phyloP scores from a whole-genome alignment of 2,888 invertebrate species.

The Linnaemya vulpina region DNA sequence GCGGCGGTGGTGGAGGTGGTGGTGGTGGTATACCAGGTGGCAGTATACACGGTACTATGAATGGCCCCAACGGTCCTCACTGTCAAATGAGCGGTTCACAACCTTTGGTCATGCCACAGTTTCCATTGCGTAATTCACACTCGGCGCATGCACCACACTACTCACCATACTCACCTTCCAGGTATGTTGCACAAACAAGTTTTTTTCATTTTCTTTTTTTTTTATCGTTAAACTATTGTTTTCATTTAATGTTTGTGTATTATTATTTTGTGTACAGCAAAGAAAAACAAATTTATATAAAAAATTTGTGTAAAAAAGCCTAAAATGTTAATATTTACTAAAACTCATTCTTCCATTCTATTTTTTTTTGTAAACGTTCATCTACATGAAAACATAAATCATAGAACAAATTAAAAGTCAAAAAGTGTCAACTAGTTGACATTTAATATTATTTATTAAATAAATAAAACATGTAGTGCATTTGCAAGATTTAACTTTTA shows the following conservation, averaged over 20 bases:
- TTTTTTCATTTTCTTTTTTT: slow-evolving; percentile 3
- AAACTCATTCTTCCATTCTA: slow-evolving; percentile 8
- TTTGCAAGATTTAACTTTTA: slow-evolving; percentile 37
- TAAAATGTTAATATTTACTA: slow-evolving; percentile 64
- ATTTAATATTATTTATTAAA: slow-evolving; percentile 68
- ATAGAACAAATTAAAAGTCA: slow-evolving; percentile 70
- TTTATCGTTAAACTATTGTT: slow-evolving; percentile 47
- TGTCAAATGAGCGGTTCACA: slow-evolving; percentile 88
- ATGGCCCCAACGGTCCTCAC: slow-evolving; percentile 84
- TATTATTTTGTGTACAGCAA: slow-evolving; percentile 15
- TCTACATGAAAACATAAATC: slow-evolving; percentile 52
- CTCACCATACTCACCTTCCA: slow-evolving; percentile 94
- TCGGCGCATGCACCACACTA: slow-evolving; percentile 89
- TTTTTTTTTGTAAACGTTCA: slow-evolving; percentile 2
- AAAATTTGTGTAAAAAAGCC: slow-evolving; percentile 22
- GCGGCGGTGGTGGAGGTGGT: slow-evolving; percentile 74
- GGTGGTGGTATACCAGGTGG: slow-evolving; percentile 76
- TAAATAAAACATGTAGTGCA: slow-evolving; percentile 42
- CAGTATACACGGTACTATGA: slow-evolving; percentile 76
- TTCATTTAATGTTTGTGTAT: slow-evolving; percentile 44
- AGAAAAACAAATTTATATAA: background rate
- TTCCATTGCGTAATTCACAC: slow-evolving; percentile 89
- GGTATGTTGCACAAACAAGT: slow-evolving; percentile 81
- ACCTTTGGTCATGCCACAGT: slow-evolving; percentile 94
- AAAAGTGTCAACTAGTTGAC: slow-evolving; percentile 69